Conservation (phyloP, 2,888 invertebrate genomes). For the Plagodis dolabraria region DNA sequence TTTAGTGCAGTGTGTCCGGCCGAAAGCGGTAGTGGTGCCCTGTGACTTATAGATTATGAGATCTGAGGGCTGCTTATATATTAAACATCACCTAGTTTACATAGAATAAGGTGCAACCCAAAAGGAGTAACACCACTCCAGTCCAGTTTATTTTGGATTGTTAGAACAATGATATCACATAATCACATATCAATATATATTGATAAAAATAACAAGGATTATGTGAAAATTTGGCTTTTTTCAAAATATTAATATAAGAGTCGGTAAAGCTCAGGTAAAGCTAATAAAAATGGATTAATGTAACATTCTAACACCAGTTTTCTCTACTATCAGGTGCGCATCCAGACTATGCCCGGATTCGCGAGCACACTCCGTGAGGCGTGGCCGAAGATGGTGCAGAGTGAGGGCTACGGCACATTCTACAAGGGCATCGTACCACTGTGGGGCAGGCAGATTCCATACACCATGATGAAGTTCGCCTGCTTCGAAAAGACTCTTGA, state of each 20-base stretch:
- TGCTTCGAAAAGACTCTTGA: constrained; percentile 99
- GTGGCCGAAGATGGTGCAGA: constrained; percentile 94
- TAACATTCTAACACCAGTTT: background rate
- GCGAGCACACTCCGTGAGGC: constrained; percentile 95
- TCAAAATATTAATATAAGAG: too few species aligned
- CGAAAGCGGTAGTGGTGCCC: constrained; percentile 35
- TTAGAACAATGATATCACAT: too few species aligned
- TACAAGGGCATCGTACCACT: constrained; percentile 98
- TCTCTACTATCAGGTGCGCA: constrained; percentile 87
- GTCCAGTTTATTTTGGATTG: too few species aligned
- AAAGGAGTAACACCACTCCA: too few species aligned
- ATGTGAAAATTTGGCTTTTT: too few species aligned
- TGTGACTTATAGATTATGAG: constrained; percentile 57
- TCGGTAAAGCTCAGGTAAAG: too few species aligned
- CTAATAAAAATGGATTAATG: background rate
- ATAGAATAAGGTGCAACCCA: too few species aligned
- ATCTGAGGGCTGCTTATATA: constrained; percentile 49
- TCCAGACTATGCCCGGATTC: constrained; percentile 98
- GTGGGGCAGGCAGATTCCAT: constrained; percentile 99
- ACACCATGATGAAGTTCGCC: constrained; percentile 99
- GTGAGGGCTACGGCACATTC: constrained; percentile 96
- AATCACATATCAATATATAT: too few species aligned
- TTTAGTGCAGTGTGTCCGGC: constrained; percentile 39
- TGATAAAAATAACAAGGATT: too few species aligned
- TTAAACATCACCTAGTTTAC: too few species aligned